Base-by-base conservation (phyloP, 2,113 vertebrate genomes). In the Podarcis raffonei region DNA sequence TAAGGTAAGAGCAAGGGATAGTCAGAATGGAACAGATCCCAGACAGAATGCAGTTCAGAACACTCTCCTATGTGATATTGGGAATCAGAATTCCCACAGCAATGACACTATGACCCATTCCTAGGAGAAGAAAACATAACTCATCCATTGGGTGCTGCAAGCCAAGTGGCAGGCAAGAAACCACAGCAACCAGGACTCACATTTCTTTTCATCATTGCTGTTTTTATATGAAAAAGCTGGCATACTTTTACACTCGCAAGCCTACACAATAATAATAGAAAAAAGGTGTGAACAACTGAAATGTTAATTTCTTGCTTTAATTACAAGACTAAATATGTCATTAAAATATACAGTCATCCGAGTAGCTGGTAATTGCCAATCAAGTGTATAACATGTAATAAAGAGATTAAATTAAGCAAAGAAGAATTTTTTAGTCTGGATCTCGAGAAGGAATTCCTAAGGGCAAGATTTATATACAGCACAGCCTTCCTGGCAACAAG, bases 371-470 rank as follows among this genome's bases (percentile, higher is more conserved):
- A 93, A 92, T 85, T 93, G 66, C 75, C 80, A 83, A 88, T 88
- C 87, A 88, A 83, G 80, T 48, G 80, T 90, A 13, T 66, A 90
- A 74, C 68, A 68, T 85, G 69, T 85, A 74, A 75, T 89, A 90
- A 88, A 11, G 79, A 90, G 84, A 86, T 89, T 89, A 89, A 86
- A 89, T 89, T 89, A 89, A 77, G 84, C 89, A 89, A 85, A 82
- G 53, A 68, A 89, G 89, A 87, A 90, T 66, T 32, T 53, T 87
- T 91, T 57, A 39, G 39, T 88, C 65, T 86, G 65, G 11, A 42
- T 75, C 75, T 77, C 13, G 6, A 82, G 66, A 88, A 95, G 72
- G 77, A 89, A 72, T 71, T 94, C 89, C 90, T 88, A 18, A 53
- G 48, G 69, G 90, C 48, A 84, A 88, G 80, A 79, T 81, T 53